Conservation (phyloP, 2,888 invertebrate species). For the Corythucha ciliata region DNA sequence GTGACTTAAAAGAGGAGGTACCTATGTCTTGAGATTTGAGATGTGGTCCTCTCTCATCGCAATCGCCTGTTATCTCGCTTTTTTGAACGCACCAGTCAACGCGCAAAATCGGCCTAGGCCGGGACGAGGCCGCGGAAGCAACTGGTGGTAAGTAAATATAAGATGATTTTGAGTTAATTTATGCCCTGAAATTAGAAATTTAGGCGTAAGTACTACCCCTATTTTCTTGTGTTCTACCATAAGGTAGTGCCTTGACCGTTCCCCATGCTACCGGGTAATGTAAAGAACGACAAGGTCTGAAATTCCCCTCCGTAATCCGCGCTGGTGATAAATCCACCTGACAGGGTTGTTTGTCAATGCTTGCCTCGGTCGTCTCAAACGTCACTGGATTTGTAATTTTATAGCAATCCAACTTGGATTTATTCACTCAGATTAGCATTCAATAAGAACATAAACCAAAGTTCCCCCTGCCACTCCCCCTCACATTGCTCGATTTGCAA, state of each 20-base stretch:
- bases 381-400: conserved; percentile 31
- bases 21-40: conserved; percentile 21
- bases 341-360: conserved; percentile 22
- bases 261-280: no score
- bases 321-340: conserved; percentile 19
- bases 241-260: no score
- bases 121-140: conserved; percentile 74
- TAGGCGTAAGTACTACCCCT: no score
- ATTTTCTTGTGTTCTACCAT: no score
- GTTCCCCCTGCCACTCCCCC: no score
- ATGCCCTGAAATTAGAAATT: no score
- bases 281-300: no score
- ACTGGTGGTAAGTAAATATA: conserved; percentile 72
- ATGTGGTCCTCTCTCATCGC: conserved; percentile 39
- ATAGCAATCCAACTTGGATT: conserved; percentile 31
- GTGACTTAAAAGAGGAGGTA: conserved; percentile 15
- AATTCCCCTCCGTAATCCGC: no score
- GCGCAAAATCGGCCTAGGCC: conserved; percentile 49
- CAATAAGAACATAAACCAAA: conserved; percentile 34
- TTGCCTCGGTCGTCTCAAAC: conserved; percentile 19
- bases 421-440: conserved; percentile 34
- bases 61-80: conserved; percentile 44
- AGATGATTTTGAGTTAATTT: conserved; percentile 5
- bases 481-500: no score
- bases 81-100: conserved; percentile 45